Conservation (phyloP, 2,113 vertebrate genomes). For the Pachyramphus minor region DNA sequence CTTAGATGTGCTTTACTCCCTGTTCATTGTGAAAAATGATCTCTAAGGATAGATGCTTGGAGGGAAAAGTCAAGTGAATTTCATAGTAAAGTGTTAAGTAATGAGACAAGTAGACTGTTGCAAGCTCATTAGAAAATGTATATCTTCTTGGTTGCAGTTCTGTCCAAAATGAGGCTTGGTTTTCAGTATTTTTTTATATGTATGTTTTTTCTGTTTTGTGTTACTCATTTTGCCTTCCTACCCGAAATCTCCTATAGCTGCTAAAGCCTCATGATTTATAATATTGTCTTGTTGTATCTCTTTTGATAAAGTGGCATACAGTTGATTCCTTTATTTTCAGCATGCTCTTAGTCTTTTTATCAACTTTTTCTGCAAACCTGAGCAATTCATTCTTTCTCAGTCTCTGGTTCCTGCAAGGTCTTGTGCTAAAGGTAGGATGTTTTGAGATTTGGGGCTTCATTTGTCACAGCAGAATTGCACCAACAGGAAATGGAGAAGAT, state of each 20-base stretch:
- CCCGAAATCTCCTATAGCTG: background rate
- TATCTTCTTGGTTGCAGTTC: background rate
- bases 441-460: background rate
- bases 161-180: background rate
- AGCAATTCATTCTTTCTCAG: slow-evolving; percentile 34
- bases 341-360: slow-evolving; percentile 33
- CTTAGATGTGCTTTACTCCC: background rate
- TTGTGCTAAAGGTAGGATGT: background rate
- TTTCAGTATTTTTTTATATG: background rate
- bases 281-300: background rate
- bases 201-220: background rate
- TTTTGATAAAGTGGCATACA: slow-evolving; percentile 4
- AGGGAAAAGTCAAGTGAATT: background rate
- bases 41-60: background rate
- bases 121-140: background rate
- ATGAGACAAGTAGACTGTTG: background rate
- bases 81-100: background rate
- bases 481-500: slow-evolving; percentile 14
- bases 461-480: slow-evolving; percentile 28
- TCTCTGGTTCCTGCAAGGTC: background rate
- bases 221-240: background rate
- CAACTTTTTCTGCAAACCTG: slow-evolving; percentile 19
- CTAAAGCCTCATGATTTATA: background rate
- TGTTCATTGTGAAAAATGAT: background rate
- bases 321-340: slow-evolving; percentile 25